phyloP scores from a whole-genome alignment of 2,888 invertebrate species.

The Catocala sponsa region DNA sequence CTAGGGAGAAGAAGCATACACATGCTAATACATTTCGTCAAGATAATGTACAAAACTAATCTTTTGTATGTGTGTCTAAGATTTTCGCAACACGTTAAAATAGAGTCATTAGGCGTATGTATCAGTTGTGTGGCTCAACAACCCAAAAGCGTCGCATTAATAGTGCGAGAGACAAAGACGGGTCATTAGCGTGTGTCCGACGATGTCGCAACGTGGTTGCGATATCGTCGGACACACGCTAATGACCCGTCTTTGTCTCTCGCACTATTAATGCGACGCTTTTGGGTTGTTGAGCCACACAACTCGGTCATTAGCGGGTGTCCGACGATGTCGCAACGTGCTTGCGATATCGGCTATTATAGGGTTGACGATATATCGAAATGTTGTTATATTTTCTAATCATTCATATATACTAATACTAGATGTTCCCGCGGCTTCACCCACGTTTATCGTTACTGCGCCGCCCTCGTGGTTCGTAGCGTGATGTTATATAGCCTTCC shows the following conservation, averaged over 20 bases:
- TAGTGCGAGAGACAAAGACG: conserved; percentile 43
- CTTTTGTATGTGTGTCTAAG: too few relatives aligned
- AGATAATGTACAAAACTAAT: too few relatives aligned
- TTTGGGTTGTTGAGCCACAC: conserved; percentile 44
- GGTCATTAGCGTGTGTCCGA: conserved; percentile 46
- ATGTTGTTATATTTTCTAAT: neutral
- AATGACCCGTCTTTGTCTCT: conserved; percentile 51
- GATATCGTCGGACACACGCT: conserved; percentile 40
- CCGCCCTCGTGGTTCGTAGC: too few relatives aligned
- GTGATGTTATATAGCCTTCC: too few relatives aligned
- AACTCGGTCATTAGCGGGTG: too few relatives aligned
- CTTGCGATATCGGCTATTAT: conserved; percentile 29
- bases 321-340: too few relatives aligned
- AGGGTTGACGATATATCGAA: conserved; percentile 11
- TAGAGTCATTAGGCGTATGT: conserved; percentile 20
- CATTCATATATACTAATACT: too few relatives aligned
- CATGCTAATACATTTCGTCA: too few relatives aligned
- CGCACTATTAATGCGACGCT: conserved; percentile 31
- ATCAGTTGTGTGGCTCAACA: conserved; percentile 34
- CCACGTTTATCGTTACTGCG: too few relatives aligned
- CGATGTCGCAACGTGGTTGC: conserved; percentile 46
- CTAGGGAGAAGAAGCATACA: too few relatives aligned
- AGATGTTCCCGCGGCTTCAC: too few relatives aligned
- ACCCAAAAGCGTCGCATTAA: conserved; percentile 40
- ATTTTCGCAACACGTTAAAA: conserved; percentile 18